A percentile compares a stretch with the other conserved stretches of the same genome.
These are phyloP conservation scores for Eulemur mongoz DNA, from an alignment of 2,797 vertebrate genomes.

Conservation along the genomic window DNA sequence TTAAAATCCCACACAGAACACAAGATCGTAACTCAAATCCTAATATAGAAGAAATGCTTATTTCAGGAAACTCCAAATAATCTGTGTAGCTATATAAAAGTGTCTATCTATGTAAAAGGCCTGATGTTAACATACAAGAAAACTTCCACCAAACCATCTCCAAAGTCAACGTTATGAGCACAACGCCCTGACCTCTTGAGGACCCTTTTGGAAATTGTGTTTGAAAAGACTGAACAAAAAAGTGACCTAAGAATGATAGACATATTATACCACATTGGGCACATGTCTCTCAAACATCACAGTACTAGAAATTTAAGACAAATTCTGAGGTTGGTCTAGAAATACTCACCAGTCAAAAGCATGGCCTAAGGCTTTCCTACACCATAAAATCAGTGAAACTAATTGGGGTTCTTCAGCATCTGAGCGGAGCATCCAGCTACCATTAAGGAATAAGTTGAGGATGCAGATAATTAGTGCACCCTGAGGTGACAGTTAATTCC, in stretches of 20 bases:
- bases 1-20: slow-evolving; percentile 38
- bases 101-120: not conserved
- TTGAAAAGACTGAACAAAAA: not conserved
- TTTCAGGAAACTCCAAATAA: slow-evolving; percentile 14
- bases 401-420: slow-evolving; percentile 62
- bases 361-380: slow-evolving; percentile 42
- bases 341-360: not conserved
- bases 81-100: not conserved
- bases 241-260: not conserved
- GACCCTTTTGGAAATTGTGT: not conserved
- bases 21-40: slow-evolving; percentile 17
- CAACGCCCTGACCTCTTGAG: not conserved
- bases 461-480: slow-evolving; percentile 59
- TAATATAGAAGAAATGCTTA: not conserved
- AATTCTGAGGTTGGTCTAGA: slow-evolving; percentile 14
- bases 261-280: not conserved
- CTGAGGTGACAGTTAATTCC: slow-evolving; percentile 61
- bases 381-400: slow-evolving; percentile 62
- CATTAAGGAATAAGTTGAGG: slow-evolving; percentile 57
- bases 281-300: not conserved
- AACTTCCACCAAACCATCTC: not conserved
- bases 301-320: slow-evolving; percentile 8
- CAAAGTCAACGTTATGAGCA: not conserved
- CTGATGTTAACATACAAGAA: slow-evolving; percentile 27
- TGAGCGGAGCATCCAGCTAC: slow-evolving; percentile 16